These are phyloP conservation scores for Acronicta leporina DNA, from an alignment of 2,888 invertebrate species.

Conservation along the genomic window DNA sequence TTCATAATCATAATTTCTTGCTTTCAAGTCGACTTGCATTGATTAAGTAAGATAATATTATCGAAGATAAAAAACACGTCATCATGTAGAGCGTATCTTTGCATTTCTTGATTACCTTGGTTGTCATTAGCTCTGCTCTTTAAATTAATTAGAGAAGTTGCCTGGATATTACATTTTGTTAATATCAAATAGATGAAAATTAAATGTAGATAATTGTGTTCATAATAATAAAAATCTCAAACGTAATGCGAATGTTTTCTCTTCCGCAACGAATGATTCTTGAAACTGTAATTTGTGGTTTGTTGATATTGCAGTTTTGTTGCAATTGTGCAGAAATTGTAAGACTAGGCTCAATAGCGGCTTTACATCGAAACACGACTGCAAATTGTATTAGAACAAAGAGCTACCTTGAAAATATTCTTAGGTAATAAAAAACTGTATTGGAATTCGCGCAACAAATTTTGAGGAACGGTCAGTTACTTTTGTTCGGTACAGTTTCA, in stretches of 20 bases:
- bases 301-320: constrained; percentile 33
- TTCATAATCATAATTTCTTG: constrained; percentile 2
- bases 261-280: constrained; percentile 40
- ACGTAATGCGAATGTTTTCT: constrained; percentile 27
- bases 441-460: neutral
- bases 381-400: constrained; percentile 4
- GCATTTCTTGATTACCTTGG: constrained; percentile 3
- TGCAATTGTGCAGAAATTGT: constrained; percentile 24
- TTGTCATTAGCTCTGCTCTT: constrained; percentile 14
- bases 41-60: constrained; percentile 15
- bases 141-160: constrained; percentile 19
- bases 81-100: constrained; percentile 12
- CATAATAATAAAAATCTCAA: constrained; percentile 17
- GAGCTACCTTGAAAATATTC: neutral
- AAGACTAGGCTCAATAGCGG: neutral
- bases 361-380: neutral
- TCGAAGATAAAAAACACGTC: constrained; percentile 9
- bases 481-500: neutral
- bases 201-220: neutral
- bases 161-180: constrained; percentile 6
- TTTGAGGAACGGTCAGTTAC: neutral
- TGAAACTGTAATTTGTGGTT: constrained; percentile 46
- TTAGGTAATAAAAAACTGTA: neutral
- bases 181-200: constrained; percentile 12
- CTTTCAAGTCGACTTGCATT: constrained; percentile 6